phyloP scores from a whole-genome alignment of 2,113 vertebrate genomes.

The Xyliphius kryptos region DNA sequence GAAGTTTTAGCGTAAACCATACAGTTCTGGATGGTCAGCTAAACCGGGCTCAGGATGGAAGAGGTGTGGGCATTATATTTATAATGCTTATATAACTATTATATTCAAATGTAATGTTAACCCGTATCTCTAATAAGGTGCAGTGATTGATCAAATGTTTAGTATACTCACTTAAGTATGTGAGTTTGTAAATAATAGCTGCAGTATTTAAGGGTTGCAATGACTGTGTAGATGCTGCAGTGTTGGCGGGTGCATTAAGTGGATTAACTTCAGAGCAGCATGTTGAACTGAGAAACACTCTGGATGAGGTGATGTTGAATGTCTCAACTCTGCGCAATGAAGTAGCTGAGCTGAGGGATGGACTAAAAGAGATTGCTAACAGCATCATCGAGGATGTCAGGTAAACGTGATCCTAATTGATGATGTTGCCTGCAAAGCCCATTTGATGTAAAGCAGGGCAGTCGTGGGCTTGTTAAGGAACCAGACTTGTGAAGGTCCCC shows the following conservation, averaged over 20 bases:
- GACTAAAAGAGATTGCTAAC: slow-evolving; percentile 71
- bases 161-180: background rate
- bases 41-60: background rate
- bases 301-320: slow-evolving; percentile 76
- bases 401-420: slow-evolving; percentile 53
- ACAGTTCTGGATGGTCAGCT: slow-evolving; percentile 4
- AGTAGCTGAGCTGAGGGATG: slow-evolving; percentile 74
- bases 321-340: slow-evolving; percentile 71
- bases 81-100: background rate
- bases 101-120: too few relatives aligned
- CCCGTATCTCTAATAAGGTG: too few relatives aligned
- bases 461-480: too few relatives aligned
- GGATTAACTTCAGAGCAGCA: slow-evolving; percentile 60
- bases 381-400: slow-evolving; percentile 83
- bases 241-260: slow-evolving; percentile 49
- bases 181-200: background rate
- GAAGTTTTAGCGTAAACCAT: background rate
- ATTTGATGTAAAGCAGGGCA: too few relatives aligned
- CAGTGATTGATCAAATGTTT: too few relatives aligned
- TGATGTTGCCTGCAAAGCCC: background rate
- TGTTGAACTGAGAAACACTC: slow-evolving; percentile 72
- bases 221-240: slow-evolving; percentile 43
- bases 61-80: slow-evolving; percentile 2
- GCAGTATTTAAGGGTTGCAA: background rate
- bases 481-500: too few relatives aligned